Evolutionary conservation across 2,113 vertebrate genomes (phyloP).

Genomic region (Corythoichthys haematopterus): DNA sequence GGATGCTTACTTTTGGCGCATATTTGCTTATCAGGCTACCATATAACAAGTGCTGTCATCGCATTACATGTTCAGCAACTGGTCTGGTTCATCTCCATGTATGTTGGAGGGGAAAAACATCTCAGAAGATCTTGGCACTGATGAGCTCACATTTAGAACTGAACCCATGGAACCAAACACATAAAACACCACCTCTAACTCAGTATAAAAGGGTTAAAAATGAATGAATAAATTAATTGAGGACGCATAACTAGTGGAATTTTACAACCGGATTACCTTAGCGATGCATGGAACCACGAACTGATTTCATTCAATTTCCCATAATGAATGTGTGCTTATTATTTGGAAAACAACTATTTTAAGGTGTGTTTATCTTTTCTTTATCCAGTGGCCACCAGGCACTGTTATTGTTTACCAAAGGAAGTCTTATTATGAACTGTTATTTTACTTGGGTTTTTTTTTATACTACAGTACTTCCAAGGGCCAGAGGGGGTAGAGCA

Average conservation of each 20-base stretch:
- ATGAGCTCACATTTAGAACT: background rate
- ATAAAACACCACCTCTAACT: too few species aligned
- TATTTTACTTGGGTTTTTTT: background rate
- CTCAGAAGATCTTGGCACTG: background rate
- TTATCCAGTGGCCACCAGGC: background rate
- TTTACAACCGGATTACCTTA: too few species aligned
- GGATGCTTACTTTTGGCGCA: conserved; percentile 3
- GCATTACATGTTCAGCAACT: conserved; percentile 10
- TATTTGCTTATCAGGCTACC: conserved; percentile 4
- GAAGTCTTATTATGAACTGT: background rate
- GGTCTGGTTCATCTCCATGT: background rate
- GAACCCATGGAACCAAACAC: background rate
- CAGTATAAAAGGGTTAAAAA: too few species aligned
- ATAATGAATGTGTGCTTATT: background rate
- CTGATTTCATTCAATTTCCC: background rate
- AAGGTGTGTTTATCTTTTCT: background rate
- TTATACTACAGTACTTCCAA: background rate
- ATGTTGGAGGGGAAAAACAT: conserved; percentile 9
- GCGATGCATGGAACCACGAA: background rate
- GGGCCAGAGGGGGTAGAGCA: background rate
- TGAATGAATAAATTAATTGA: too few species aligned
- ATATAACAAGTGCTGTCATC: conserved; percentile 12
- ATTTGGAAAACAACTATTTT: background rate
- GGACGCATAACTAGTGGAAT: too few species aligned
- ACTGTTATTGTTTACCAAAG: background rate